Percentiles rank a stretch among this genome's conserved stretches.
Conservation (phyloP, 2,888 invertebrate species). For the Archips crataeganus region DNA sequence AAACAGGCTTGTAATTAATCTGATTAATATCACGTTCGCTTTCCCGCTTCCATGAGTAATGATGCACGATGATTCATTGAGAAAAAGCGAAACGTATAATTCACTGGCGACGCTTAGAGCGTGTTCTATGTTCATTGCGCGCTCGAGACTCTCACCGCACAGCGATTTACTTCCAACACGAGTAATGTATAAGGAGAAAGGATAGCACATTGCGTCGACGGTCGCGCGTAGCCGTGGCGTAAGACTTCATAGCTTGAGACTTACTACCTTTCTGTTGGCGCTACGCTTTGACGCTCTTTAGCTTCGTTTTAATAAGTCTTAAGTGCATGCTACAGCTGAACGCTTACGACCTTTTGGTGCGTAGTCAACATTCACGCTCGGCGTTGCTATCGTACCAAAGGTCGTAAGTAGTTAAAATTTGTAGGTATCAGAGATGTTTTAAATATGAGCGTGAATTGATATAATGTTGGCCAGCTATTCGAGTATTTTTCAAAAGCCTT, state of each 20-base stretch:
- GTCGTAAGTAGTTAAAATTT: not conserved
- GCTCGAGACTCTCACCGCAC: not conserved
- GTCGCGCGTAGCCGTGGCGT: not conserved
- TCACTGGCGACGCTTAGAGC: not conserved
- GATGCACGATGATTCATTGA: constrained; percentile 26
- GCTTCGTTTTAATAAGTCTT: not conserved
- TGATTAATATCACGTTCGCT: constrained; percentile 32
- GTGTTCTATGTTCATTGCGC: not conserved
- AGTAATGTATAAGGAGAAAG: not conserved
- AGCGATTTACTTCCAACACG: not conserved
- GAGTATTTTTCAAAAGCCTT: no score
- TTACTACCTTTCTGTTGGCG: not conserved
- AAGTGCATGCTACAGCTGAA: not conserved
- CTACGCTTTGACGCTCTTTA: not conserved
- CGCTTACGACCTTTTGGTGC: not conserved
- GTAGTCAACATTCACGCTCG: not conserved
- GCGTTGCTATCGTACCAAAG: not conserved
- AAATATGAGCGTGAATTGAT: no score
- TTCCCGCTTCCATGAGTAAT: constrained; percentile 35
- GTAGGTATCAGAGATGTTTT: no score
- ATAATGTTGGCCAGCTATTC: no score
- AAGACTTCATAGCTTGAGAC: constrained; percentile 2
- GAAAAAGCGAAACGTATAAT: not conserved
- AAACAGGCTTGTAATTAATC: constrained; percentile 26
- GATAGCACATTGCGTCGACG: not conserved